Evolutionary conservation across 2,113 vertebrate species (phyloP), one percentile per base, ranked within the genome.

Genomic region (Chloebia gouldiae): DNA sequence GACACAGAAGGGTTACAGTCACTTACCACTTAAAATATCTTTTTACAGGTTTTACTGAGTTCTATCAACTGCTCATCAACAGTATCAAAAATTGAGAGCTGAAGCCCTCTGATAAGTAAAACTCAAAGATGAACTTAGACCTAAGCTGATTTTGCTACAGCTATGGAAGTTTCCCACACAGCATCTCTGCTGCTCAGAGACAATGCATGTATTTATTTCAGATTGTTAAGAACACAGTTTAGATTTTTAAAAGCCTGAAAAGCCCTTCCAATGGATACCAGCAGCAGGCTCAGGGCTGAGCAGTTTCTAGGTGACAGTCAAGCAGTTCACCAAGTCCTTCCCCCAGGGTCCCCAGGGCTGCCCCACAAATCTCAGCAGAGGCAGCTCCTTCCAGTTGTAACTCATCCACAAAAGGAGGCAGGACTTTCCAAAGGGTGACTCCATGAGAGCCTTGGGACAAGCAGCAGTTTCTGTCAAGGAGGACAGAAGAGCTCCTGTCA

Each of bases 401-500:
- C 19, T 40, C 53, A 51, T 1, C 14, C 30, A 59, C 33, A 24
- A 44, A 11, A 73, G 33, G 39, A 91, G 13, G 6, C 20, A 81
- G 33, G 19, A 27, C 10, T 15, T 11, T 3, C 9, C 20, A 57
- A 76, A 50, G 24, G 50, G 13, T 3, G n/a, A 42, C 35, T 51
- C 56, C n/a, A 17, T 0, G 5, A 49, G 10, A 54, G 28, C 56
- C 28, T 33, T 25, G 28, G 65, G 17, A 66, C 4, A 15, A 50
- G 56, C n/a, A 85, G 27, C 1, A 14, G 28, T 15, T 66, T 49
- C 61, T 88, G 42, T 42, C 0, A 0, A 63, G 47, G 23, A 65
- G 17, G 10, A 23, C 0, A 37, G 16, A 40, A 11, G 50, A 83
- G 22, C 35, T 88, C 53, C 1, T 0, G 14, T 11, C 42, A 84